A percentile compares a stretch with the other conserved stretches of the same genome.
Conservation (phyloP, 2,888 invertebrate species). For the Caradrina kadenii region DNA sequence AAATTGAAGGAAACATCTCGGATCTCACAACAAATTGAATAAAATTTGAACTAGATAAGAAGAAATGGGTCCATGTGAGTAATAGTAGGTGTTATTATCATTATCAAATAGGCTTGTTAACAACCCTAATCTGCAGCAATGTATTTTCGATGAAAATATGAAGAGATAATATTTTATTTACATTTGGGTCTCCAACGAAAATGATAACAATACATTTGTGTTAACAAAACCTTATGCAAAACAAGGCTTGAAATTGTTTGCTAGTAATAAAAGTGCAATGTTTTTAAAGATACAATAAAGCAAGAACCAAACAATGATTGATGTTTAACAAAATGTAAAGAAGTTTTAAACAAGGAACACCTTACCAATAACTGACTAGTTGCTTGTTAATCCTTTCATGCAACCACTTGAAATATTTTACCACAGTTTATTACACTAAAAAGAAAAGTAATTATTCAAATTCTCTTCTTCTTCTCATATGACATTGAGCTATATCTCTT, state of each 20-base stretch:
- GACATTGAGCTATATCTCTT: neutral
- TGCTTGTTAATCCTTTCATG: neutral
- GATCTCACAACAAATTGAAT: neutral
- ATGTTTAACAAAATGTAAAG: neutral
- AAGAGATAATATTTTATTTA: neutral
- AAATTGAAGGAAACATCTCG: too few species aligned
- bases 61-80: neutral
- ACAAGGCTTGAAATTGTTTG: neutral
- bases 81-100: neutral
- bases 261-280: neutral
- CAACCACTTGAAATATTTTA: neutral
- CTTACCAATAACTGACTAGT: slow-evolving; percentile 29
- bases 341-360: neutral
- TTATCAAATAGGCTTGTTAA: slow-evolving; percentile 6
- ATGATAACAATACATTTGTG: neutral
- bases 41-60: neutral
- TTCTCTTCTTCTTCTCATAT: neutral
- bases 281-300: neutral
- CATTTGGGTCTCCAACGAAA: neutral
- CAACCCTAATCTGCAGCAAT: slow-evolving; percentile 5
- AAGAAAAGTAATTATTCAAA: slow-evolving; percentile 3
- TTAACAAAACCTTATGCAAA: neutral
- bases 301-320: neutral
- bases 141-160: neutral
- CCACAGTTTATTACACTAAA: neutral